These are phyloP conservation scores for Coelinius sp. DNA, from an alignment of 2,888 invertebrate genomes.

Conservation along the genomic window DNA sequence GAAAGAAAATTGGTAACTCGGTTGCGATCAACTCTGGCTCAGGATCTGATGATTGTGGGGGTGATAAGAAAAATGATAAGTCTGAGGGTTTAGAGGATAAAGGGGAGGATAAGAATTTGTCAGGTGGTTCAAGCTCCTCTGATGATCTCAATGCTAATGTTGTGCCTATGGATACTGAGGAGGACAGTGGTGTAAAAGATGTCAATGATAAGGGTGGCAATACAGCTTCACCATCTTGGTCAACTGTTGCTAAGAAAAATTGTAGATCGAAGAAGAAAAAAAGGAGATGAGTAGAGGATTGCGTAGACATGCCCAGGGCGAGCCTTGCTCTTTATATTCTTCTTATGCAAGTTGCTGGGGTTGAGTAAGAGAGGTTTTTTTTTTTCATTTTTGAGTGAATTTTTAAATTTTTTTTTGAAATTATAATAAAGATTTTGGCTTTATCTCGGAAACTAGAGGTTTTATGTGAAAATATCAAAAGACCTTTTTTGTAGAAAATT, in stretches of 20 bases:
- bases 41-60: background rate
- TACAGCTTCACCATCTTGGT: constrained; percentile 43
- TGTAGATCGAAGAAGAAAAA: constrained; percentile 67
- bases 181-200: constrained; percentile 48
- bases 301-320: constrained; percentile 69
- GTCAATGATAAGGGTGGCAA: constrained; percentile 42
- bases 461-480: background rate
- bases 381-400: background rate
- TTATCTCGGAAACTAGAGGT: background rate
- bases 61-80: constrained; percentile 25
- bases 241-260: constrained; percentile 57
- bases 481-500: too few relatives aligned
- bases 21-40: background rate
- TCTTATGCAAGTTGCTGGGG: constrained; percentile 67
- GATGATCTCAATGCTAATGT: constrained; percentile 61
- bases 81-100: constrained; percentile 54
- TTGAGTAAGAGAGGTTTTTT: constrained; percentile 55
- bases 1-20: background rate
- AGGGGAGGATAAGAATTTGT: constrained; percentile 66
- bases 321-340: constrained; percentile 69
- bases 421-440: background rate
- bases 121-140: constrained; percentile 59
- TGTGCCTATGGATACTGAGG: constrained; percentile 54
- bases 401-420: background rate
- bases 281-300: constrained; percentile 70